Evolutionary conservation across 2,888 invertebrate species (phyloP).

Genomic region (Drosophila nigricruria): DNA sequence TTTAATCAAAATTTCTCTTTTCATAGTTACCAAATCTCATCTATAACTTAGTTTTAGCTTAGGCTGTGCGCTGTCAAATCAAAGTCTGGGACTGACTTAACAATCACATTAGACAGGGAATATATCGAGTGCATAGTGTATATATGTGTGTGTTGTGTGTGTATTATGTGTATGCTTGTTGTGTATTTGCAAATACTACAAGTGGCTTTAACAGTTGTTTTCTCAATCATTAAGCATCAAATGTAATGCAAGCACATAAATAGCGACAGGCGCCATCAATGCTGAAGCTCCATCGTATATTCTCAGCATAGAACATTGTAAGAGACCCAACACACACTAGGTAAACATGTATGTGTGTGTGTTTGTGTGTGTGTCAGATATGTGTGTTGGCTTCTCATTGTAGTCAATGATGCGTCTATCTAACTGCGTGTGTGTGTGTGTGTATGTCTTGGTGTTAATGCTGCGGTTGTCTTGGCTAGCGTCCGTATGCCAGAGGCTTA

Average conservation of each 20-base stretch:
- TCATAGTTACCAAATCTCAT: background rate
- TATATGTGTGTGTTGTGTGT: background rate
- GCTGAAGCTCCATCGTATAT: constrained; percentile 4
- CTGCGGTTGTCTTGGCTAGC: constrained; percentile 52
- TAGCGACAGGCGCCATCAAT: constrained; percentile 29
- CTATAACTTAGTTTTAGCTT: background rate
- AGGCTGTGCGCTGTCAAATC: background rate
- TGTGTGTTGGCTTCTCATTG: constrained; percentile 12
- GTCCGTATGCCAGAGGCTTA: constrained; percentile 34
- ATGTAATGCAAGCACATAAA: constrained; percentile 57
- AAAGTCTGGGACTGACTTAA: constrained; percentile 5
- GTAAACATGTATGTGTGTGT: background rate
- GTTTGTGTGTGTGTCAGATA: background rate
- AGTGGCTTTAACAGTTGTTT: constrained; percentile 49
- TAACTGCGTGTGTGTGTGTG: background rate
- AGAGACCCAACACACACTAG: too few species aligned
- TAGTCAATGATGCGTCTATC: constrained; percentile 28
- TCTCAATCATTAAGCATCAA: constrained; percentile 72
- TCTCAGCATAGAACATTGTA: too few species aligned
- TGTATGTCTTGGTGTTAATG: constrained; percentile 44
- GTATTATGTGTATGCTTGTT: background rate
- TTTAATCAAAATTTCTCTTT: too few species aligned
- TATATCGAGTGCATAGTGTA: background rate
- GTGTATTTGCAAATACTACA: constrained; percentile 17
- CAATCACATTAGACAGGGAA: background rate